Base-by-base conservation (phyloP, 2,113 vertebrate species). In the Perognathus longimembris region DNA sequence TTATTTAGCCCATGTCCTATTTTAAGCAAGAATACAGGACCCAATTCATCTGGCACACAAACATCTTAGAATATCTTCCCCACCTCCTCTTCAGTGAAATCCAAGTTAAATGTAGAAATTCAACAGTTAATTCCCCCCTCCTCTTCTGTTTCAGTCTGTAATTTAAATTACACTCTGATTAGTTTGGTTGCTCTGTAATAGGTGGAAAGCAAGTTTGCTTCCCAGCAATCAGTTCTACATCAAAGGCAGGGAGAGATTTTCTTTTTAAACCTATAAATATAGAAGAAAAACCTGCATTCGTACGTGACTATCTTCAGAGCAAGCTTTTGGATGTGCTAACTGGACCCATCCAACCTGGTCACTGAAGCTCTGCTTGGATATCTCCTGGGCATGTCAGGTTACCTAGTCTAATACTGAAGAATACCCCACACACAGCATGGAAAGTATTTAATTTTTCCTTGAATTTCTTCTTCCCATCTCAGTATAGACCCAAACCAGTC, bases 81-180 rank as follows among this genome's bases (percentile, higher is more conserved):
- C 4, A 61, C 12, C 9, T 18, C 42, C 12, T 57, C 8, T 32
- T 40, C 67, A 64, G 17, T 36, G 73, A 95, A 92, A 63, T 12
- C 32, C 21, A 82, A 66, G 61, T 34, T 78, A 32, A n/a, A 24
- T 40, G 34, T 40, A 14, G 50, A 90, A 75, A 70, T 63, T 71
- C 30, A 38, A 76, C 6, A 57, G 15, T 79, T 21, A 34, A 24
- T 22, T 1, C 54, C 34, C 38, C 90, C 28, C 30, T 85, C n/a
- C 84, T 42, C 32, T 90, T 42, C 54, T 79, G 32, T 28, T 87
- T 50, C 45, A 70, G 32, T 66, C 5, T 64, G 7, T 66, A 36
- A 78, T 83, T 95, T 88, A 83, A 79, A 38, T 85, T 21, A 88
- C 36, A 79, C 59, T 81, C 71, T 59, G n/a, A 82, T 81, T 87